A percentile compares a stretch with the other conserved stretches of the same genome.
Evolutionary conservation across 2,888 invertebrate species (phyloP).

Genomic region (Sinohyriopsis cumingii): DNA sequence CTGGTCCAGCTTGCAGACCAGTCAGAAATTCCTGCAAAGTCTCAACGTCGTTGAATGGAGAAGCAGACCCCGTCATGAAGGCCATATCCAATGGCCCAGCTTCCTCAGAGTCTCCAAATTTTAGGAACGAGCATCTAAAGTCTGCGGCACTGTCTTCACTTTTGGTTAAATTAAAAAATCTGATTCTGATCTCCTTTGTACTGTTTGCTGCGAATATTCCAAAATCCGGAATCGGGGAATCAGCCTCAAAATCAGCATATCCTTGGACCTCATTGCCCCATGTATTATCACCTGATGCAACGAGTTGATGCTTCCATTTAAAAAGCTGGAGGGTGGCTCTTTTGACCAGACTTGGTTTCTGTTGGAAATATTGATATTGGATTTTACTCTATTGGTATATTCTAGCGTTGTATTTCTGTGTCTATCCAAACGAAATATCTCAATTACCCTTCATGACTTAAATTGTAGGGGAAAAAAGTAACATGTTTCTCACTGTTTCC

Average conservation of each 20-base stretch:
- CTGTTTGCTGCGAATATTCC: conserved; percentile 13
- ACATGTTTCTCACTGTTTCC: no score
- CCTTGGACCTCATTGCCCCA: conserved; percentile 40
- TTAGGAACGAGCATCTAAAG: conserved; percentile 29
- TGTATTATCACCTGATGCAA: conserved; percentile 26
- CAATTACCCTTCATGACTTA: no score
- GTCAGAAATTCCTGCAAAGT: conserved; percentile 23
- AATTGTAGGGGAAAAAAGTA: no score
- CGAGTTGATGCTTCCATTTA: conserved; percentile 35
- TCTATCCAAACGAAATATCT: no score
- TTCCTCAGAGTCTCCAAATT: conserved; percentile 24
- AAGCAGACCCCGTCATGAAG: conserved; percentile 27
- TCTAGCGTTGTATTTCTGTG: no score
- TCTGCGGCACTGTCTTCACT: conserved; percentile 33
- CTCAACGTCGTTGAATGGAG: conserved; percentile 16
- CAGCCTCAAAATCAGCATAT: conserved; percentile 12
- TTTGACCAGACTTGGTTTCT: conserved; percentile 2
- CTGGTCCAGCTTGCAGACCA: conserved; percentile 26
- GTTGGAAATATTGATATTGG: no score
- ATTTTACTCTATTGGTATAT: no score
- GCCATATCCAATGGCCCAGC: conserved; percentile 32
- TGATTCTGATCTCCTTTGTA: conserved; percentile 21
- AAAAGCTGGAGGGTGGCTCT: conserved; percentile 31
- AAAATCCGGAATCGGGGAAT: conserved; percentile 20
- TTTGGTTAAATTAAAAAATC: conserved; percentile 29